These are phyloP conservation scores for Thunnus maccoyii DNA, from an alignment of 2,113 vertebrate genomes.

Conservation along the genomic window DNA sequence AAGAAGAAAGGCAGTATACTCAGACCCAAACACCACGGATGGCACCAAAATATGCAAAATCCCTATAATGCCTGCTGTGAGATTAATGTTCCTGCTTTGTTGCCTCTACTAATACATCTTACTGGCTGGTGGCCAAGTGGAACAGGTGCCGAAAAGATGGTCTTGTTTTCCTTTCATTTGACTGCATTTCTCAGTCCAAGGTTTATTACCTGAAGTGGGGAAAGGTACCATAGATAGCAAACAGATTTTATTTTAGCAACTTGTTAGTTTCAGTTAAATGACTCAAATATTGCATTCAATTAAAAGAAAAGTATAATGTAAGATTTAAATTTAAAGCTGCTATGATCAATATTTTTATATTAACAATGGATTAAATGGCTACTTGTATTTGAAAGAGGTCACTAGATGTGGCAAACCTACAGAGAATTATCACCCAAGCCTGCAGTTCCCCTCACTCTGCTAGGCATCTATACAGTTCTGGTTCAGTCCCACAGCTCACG, in stretches of 20 bases:
- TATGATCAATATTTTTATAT: neutral
- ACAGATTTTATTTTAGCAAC: neutral
- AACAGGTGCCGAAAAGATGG: conserved; percentile 37
- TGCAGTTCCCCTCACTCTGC: too few species aligned
- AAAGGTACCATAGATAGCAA: neutral
- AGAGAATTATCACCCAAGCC: too few species aligned
- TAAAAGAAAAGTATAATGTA: neutral
- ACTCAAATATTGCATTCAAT: neutral
- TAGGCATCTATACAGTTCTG: too few species aligned
- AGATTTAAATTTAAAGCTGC: neutral
- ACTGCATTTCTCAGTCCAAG: conserved; percentile 8
- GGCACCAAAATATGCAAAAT: conserved; percentile 25
- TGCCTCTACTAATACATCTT: conserved; percentile 28
- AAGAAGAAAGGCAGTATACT: conserved; percentile 20
- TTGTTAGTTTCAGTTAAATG: neutral
- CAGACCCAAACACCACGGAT: neutral
- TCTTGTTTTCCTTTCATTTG: conserved; percentile 24
- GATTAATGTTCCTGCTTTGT: conserved; percentile 40
- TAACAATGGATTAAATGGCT: neutral
- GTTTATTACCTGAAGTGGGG: neutral
- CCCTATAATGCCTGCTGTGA: conserved; percentile 29
- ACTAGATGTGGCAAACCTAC: too few species aligned
- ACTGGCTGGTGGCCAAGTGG: conserved; percentile 29
- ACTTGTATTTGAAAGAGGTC: too few species aligned
- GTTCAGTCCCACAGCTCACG: too few species aligned